Evolutionary conservation across 2,888 invertebrate species (phyloP).

Genomic region (Cancer borealis): DNA sequence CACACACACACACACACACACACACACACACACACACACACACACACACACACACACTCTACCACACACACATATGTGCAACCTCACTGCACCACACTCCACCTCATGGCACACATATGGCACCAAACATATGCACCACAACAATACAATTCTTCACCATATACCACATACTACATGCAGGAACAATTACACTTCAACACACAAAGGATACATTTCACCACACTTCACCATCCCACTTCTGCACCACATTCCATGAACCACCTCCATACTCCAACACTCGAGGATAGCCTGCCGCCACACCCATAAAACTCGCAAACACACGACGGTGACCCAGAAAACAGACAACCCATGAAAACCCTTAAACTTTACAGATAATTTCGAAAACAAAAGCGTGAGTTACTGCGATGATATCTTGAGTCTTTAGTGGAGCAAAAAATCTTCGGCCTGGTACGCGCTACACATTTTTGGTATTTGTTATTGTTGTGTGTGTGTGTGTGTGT

Average conservation of each 20-base stretch:
- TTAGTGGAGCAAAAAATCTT: background rate
- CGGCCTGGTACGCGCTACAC: background rate
- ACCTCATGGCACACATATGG: background rate
- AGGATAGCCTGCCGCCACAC: background rate
- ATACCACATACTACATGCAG: background rate
- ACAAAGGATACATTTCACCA: background rate
- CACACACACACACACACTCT: background rate
- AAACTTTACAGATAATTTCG: constrained; percentile 25
- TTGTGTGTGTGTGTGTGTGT: background rate
- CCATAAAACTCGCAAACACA: background rate
- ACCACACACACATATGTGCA: background rate
- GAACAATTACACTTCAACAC: background rate
- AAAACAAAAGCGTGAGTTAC: constrained; percentile 38
- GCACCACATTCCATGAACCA: background rate
- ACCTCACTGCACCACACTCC: background rate
- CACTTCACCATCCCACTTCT: background rate
- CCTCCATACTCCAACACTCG: background rate
- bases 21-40: background rate
- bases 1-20: background rate
- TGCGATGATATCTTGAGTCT: background rate
- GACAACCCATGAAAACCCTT: background rate
- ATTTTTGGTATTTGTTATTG: background rate
- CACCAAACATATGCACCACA: background rate
- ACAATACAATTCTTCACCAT: background rate
- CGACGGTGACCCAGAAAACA: background rate